Evolutionary conservation across 2,113 vertebrate species (phyloP), one percentile per base, ranked within the genome.

Genomic region (Conger conger): DNA sequence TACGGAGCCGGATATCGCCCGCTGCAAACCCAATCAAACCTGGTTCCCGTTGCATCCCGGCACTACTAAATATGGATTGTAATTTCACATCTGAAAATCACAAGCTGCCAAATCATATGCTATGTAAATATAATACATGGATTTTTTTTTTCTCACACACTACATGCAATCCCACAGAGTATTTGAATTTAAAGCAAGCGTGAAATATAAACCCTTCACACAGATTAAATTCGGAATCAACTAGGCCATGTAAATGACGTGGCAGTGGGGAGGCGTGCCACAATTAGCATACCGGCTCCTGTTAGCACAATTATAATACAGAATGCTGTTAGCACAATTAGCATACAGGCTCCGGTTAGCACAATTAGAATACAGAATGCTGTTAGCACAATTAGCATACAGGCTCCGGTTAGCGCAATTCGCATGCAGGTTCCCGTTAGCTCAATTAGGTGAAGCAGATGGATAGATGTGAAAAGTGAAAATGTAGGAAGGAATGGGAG

Each of bases 161-260:
- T 89, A 89, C 89, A 87, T 91, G 84, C 93, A 93, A 92, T 94
- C 92, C 91, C 92, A 90, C 87, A 87, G 92, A 93, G 93, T 88
- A 93, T 94, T 93, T 92, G 93, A 93, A 94, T 94, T 95, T 94
- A 94, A 95, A 95, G 94, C 93, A 93, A 93, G 94, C 94, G 94
- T 96, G 94, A 96, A 95, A 95, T 93, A 90, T 93, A 94, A 94
- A 94, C 92, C 95, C 94, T 96, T 94, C 92, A 94, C 94, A 93
- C 91, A 94, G 94, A 95, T 95, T 94, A 92, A 94, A 95, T 93
- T 94, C 90, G 88, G 92, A 95, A 95, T 94, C 94, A 95, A 95
- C 94, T 92, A 92, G 93, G 92, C 93, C 93, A 95, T 95, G 94
- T 95, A 95, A 95, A 95, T 95, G 93, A 94, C 93, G 94, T 93